Evolutionary conservation across 2,113 vertebrate genomes (phyloP).

Genomic region (Rhizomys pruinosus): DNA sequence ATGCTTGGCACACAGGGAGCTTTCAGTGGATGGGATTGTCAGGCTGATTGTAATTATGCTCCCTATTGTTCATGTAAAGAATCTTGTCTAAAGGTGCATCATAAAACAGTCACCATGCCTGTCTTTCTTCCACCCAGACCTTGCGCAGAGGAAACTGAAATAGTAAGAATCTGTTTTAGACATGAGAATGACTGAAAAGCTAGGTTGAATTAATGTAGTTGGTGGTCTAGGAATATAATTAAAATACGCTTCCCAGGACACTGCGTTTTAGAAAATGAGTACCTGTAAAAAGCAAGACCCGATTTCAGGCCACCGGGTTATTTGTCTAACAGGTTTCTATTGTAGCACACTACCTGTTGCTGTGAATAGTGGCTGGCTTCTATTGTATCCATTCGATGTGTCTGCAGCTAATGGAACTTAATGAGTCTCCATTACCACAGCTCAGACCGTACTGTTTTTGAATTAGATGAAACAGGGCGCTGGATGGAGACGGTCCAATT

Average conservation of each 20-base stretch:
- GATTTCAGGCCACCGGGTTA: conserved; percentile 50
- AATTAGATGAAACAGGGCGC: conserved; percentile 71
- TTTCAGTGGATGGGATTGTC: neutral
- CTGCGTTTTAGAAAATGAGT: conserved; percentile 65
- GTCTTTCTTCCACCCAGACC: neutral
- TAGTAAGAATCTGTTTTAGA: conserved; percentile 44
- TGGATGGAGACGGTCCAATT: conserved; percentile 68
- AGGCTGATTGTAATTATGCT: conserved; percentile 1
- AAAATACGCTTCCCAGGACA: conserved; percentile 60
- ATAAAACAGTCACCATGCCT: neutral
- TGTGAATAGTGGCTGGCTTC: conserved; percentile 57
- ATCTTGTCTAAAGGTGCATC: conserved; percentile 9
- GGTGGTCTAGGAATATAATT: conserved; percentile 43
- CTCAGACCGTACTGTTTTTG: conserved; percentile 67
- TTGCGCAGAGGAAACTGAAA: conserved; percentile 31
- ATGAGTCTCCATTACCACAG: conserved; percentile 75
- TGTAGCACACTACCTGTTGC: conserved; percentile 61
- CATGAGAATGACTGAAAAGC: conserved; percentile 49
- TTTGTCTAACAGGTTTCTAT: conserved; percentile 53
- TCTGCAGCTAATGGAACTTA: conserved; percentile 77
- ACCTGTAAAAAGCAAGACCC: conserved; percentile 55
- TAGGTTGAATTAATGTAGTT: conserved; percentile 30
- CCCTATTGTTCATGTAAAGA: neutral
- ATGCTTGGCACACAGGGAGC: neutral
- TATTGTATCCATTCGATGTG: conserved; percentile 61